Conservation (phyloP, 2,888 invertebrate species). For the Drosophila pseudotakahashii region DNA sequence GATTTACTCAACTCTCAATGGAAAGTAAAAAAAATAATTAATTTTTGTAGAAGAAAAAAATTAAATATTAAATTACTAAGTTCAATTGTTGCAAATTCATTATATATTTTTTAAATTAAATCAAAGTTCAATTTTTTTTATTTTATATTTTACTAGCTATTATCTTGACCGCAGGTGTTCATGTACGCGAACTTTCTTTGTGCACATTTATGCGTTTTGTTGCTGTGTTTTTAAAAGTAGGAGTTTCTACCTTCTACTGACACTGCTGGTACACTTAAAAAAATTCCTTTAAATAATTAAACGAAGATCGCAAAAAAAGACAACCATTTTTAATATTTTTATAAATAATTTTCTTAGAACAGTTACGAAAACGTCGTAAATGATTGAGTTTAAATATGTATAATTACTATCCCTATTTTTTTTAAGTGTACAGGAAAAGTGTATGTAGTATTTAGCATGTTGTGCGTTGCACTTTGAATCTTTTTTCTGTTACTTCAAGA, state of each 20-base stretch:
- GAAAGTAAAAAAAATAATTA: no score
- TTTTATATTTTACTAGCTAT: not conserved
- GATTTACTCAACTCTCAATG: not conserved
- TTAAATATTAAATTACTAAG: no score
- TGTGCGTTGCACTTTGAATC: slow-evolving; percentile 32
- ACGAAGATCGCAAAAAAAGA: not conserved
- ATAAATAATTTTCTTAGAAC: no score
- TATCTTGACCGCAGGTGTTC: not conserved
- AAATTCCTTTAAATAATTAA: no score
- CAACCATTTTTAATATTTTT: not conserved
- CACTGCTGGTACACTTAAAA: slow-evolving; percentile 38
- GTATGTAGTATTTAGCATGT: slow-evolving; percentile 13
- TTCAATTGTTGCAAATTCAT: no score
- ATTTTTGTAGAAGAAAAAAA: no score
- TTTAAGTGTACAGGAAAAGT: slow-evolving; percentile 1
- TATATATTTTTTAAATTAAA: no score
- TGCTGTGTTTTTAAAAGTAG: slow-evolving; percentile 54
- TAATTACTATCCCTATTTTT: not conserved
- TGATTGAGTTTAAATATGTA: no score
- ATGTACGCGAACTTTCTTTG: slow-evolving; percentile 42
- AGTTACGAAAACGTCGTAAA: no score
- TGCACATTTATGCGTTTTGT: slow-evolving; percentile 68
- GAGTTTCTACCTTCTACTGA: slow-evolving; percentile 58
- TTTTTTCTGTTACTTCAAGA: slow-evolving; percentile 34
- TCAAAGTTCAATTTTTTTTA: not conserved